phyloP scores from a whole-genome alignment of 2,797 vertebrate species.

The Denticeps clupeoides region DNA sequence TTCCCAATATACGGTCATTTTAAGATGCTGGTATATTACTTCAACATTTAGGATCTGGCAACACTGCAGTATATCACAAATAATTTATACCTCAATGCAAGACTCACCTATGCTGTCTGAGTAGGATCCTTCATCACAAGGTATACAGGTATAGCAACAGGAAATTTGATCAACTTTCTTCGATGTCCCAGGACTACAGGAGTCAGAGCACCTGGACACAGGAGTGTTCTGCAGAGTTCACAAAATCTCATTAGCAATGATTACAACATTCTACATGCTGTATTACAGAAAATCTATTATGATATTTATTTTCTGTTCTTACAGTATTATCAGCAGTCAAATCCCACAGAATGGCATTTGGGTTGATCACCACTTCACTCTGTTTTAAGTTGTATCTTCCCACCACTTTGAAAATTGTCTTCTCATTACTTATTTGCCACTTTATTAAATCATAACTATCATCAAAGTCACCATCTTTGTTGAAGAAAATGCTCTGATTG shows the following conservation, averaged over 20 bases:
- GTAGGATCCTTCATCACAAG: slow-evolving; percentile 4
- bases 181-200: slow-evolving; percentile 5
- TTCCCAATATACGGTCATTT: no score
- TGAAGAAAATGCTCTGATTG: slow-evolving; percentile 15
- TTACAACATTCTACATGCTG: background rate
- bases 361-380: slow-evolving; percentile 4
- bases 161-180: slow-evolving; percentile 15
- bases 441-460: slow-evolving; percentile 31
- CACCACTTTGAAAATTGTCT: slow-evolving; percentile 5
- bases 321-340: slow-evolving; percentile 6
- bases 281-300: slow-evolving; percentile 8
- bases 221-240: no score
- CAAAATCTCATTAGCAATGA: no score
- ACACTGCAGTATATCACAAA: background rate
- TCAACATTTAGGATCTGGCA: background rate
- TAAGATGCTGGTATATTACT: background rate
- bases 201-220: slow-evolving; percentile 4
- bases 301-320: slow-evolving; percentile 2
- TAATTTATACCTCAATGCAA: background rate
- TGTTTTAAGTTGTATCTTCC: slow-evolving; percentile 22
- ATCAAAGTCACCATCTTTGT: slow-evolving; percentile 24
- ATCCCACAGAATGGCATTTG: background rate
- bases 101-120: slow-evolving; percentile 12
- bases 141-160: slow-evolving; percentile 18
- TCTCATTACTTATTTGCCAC: slow-evolving; percentile 9